These are phyloP conservation scores for Falco novaeseelandiae DNA, from an alignment of 2,797 vertebrate species.

Conservation along the genomic window DNA sequence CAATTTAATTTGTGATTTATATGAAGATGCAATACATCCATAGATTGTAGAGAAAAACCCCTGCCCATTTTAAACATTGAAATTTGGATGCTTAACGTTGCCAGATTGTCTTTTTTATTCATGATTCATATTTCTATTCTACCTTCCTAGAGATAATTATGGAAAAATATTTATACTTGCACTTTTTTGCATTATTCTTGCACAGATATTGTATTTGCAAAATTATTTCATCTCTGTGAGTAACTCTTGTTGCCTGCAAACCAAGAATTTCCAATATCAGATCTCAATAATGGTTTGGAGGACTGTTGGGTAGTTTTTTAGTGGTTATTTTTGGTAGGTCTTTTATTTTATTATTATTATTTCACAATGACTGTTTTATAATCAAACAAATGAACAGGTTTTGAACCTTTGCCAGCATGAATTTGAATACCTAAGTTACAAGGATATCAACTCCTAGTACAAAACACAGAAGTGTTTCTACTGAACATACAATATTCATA, in stretches of 20 bases:
- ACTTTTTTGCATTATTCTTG: not conserved
- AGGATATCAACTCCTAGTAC: not conserved
- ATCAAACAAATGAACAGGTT: not conserved
- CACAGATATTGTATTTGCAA: not conserved
- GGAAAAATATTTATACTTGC: not conserved
- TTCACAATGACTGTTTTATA: not conserved
- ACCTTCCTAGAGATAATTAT: not conserved
- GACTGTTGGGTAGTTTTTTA: not conserved
- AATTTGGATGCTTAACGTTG: fast-evolving
- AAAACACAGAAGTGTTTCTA: not conserved
- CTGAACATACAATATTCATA: not conserved
- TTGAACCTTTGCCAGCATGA: not conserved
- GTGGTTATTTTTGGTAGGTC: too few relatives aligned
- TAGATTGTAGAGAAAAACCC: not conserved
- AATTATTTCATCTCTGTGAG: not conserved
- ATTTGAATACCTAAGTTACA: not conserved
- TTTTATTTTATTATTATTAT: not conserved
- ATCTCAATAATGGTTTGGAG: not conserved
- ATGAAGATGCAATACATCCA: not conserved
- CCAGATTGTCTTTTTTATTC: not conserved
- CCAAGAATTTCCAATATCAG: not conserved
- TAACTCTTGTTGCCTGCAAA: not conserved
- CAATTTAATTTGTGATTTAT: not conserved
- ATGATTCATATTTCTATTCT: not conserved
- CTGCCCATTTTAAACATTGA: not conserved